Evolutionary conservation across 2,888 invertebrate species (phyloP), one percentile per base, ranked within the genome.

Genomic region (Drosophila hamatofila): DNA sequence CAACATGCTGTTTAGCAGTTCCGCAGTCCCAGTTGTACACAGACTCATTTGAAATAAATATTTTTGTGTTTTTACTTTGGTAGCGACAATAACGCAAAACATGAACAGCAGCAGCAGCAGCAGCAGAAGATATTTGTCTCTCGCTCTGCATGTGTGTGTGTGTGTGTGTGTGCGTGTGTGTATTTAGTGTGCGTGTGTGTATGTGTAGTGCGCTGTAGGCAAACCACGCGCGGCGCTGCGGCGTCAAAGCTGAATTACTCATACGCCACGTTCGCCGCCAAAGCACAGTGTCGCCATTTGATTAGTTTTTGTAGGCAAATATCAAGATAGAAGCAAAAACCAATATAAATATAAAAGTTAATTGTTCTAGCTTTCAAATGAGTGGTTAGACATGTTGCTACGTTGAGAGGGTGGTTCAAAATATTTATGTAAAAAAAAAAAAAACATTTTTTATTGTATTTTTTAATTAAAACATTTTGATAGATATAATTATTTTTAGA

Each of bases 31-130:
- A 88, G 84, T 87, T 83, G 77, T 80, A 76, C 80, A 80, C 89
- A 83, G 78, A 81, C 88, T 86, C 87, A 88, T 89, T 87, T 85
- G 85, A 89, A 87, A 88, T 87, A 87, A 87, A 88, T 88, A 88
- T 89, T 87, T 88, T 86, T 88, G 90, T 89, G 90, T 90, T 89
- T 90, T 83, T 85, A 87, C 84, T 87, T 54, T 54, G 54, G 37
- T 35, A 37, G 84, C 90, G 89, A 89, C 89, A 89, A 90, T 90
- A 84, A 84, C 84, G 84, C 84, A 84, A 84, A 84, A 87, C 84
- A 84, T 84, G 87, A 84, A 87, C 75, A 54, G 14, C 44, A 44
- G 44, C 52, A 80, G 72, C 72, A 68, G 69, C 69, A 52, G 72
- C 62, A 71, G 64, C 51, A 80, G 67, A 83, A 81, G 30, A 51